Evolutionary conservation across 2,888 invertebrate species (phyloP), one percentile per base, ranked within the genome.

Genomic region (Pheosia gnoma): DNA sequence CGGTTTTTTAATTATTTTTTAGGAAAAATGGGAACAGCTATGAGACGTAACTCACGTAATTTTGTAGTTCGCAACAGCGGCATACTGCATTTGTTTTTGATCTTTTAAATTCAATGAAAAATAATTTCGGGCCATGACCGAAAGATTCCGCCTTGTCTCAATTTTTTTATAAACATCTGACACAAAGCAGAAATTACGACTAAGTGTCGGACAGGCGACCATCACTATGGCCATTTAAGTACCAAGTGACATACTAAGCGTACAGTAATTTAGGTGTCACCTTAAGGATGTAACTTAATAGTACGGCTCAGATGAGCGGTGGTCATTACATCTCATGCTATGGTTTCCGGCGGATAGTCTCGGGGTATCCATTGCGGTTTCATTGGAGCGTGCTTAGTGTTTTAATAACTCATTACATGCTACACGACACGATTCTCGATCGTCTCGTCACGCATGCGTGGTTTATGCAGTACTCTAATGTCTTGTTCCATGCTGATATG

Each of bases 321-420:
- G 47, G 5, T n/a, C 47, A 47, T 47, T n/a, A 47, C 5, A 60
- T 65, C 47, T 10, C 39, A 36, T 60, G 59, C 60, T 70, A 77
- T 77, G 70, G 80, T 85, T 83, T 90, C 90, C 91, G 87, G 75
- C 88, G 89, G 88, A 88, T 85, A 87, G 82, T 83, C 85, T 85
- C 74, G 78, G 81, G 69, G 82, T 82, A 77, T 77, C 82, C 79
- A 79, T 81, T 74, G 83, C 83, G 80, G 80, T 83, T 81, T 83
- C 79, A 84, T 81, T 82, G 74, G 74, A 79, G 78, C 89, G 90
- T 90, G 90, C 79, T 75, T 73, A 64, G 90, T 73, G 81, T 90
- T 83, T 85, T 85, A 88, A 90, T 86, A 83, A 81, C 82, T 83
- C 80, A 86, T 89, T 83, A 82, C 81, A 72, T 64, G 63, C 58